Base-by-base conservation (phyloP, 2,797 vertebrate species). In the Bovichtus variegatus region DNA sequence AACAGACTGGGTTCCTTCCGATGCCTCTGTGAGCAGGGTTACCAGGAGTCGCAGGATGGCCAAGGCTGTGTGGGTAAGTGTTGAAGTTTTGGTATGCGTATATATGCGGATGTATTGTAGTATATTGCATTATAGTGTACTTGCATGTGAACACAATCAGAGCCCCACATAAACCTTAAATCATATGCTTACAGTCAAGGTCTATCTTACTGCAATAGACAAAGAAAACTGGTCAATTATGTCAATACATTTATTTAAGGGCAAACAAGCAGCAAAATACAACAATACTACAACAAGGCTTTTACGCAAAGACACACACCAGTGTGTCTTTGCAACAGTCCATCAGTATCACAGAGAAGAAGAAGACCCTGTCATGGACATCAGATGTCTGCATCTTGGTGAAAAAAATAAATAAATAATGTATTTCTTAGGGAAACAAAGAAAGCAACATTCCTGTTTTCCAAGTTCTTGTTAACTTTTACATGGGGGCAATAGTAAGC, bases 1-100 rank as follows among this genome's bases (percentile, higher is more conserved):
- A 99, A 99, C 89, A 95, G 92, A 76, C 94, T 94, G 49, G 98
- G 98, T 27, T 97, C 97, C 58, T 99, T 95, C 92, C 94, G 87
- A 67, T 99, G 98, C 86, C 96, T 98, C 63, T 99, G 98, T 92
- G 97, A 98, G 92, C 96, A 96, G 63, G 98, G 97, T 64, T 99
- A 96, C 92, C 96, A 96, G 85, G 96, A 96, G 86, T 67, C 94
- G 2, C 94, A 91, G 85, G 96, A 98, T 16, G 96, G 96, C 58
- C 94, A 92, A 4, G 92, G 94, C 57, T 99, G 98, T 88, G 93
- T 95, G 29, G 98, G 98, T 99, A 93, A 94, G 97, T 94, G 29
- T 57, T 60, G 8, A 13, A 5, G 3, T 10, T 40, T 21, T 23
- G 11, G 1, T 51, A 13, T 61, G 7, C 50, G 19, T 10, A 55